phyloP scores from a whole-genome alignment of 1,140 invertebrate genomes.

The Sogatella furcifera region DNA sequence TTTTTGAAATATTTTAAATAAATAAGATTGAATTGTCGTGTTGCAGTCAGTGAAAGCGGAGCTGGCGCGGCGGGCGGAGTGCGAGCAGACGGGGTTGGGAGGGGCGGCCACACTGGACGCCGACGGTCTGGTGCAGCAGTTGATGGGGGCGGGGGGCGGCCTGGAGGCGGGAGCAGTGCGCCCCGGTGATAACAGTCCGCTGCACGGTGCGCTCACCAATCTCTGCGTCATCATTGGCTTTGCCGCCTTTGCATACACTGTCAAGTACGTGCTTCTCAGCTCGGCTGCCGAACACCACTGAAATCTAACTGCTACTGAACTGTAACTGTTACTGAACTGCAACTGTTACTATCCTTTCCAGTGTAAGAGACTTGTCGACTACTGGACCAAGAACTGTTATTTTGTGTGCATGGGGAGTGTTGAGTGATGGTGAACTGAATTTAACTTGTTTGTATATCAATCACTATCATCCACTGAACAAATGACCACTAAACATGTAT shows the following conservation, averaged over 20 bases:
- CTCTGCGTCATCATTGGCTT: conserved; percentile 69
- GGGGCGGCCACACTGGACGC: not conserved
- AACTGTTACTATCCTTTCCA: too few species aligned
- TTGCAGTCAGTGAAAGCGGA: conserved; percentile 32
- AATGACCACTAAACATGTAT: too few species aligned
- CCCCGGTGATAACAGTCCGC: conserved; percentile 45
- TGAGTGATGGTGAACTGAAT: too few species aligned
- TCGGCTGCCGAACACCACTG: conserved; percentile 24
- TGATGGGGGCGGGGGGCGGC: not conserved
- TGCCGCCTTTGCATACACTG: conserved; percentile 74
- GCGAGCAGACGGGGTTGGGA: not conserved
- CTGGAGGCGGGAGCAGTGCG: conserved; percentile 29
- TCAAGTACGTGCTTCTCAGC: conserved; percentile 67
- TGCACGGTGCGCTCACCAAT: conserved; percentile 66
- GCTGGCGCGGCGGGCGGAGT: conserved; percentile 19
- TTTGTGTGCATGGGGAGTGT: too few species aligned
- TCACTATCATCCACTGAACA: too few species aligned
- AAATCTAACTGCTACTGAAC: too few species aligned
- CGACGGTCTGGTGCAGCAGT: not conserved
- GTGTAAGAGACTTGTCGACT: too few species aligned
- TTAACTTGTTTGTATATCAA: too few species aligned
- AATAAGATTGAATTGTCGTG: too few species aligned
- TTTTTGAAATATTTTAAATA: too few species aligned
- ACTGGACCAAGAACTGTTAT: too few species aligned
- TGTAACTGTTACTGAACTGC: too few species aligned